Base-by-base conservation (phyloP, 2,113 vertebrate species). In the Tapirus terrestris region DNA sequence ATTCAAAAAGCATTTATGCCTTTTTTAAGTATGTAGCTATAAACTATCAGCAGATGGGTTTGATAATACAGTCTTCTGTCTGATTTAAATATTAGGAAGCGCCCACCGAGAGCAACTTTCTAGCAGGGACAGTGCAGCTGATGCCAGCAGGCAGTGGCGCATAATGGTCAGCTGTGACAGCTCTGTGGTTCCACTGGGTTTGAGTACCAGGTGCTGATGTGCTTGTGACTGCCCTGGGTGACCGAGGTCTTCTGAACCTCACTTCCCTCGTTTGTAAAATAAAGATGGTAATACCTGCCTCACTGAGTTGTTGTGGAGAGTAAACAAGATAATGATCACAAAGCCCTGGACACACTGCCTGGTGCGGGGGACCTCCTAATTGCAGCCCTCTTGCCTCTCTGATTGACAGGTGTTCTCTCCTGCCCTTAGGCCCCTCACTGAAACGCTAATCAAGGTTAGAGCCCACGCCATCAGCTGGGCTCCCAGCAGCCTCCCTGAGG, bases 1-100 rank as follows among this genome's bases (percentile, higher is more conserved):
- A 70, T 88, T 94, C 72, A 51, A 29, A 82, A 79, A 68, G n/a
- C 89, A 86, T 70, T 89, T 89, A 39, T 63, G 60, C 65, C 70
- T 81, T 80, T 82, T 82, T 91, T 73, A 89, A 63, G 73, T 68
- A 11, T 60, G 20, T 61, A 36, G 45, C 68, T 73, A 43, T 89
- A 87, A 73, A 96, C n/a, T 18, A 27, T 58, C 65, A 56, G 39
- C 72, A 82, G 77, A 96, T 58, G 43, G 89, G 21, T 29, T 73
- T 51, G n/a, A 51, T 39, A 36, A 58, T n/a, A 20, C 60, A 8
- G 36, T 48, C 65, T 43, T 94, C 80, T 29, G 2, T 92, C 39
- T 36, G 39, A 33, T 76, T 93, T 89, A 45, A 51, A 39, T 51
- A 20, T 56, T 56, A 43, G 68, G 20, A 86, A 23, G 27, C 10